Percentiles rank a stretch among this genome's conserved stretches.
Conservation (phyloP, 2,888 invertebrate species). For the Mythimna albipuncta region DNA sequence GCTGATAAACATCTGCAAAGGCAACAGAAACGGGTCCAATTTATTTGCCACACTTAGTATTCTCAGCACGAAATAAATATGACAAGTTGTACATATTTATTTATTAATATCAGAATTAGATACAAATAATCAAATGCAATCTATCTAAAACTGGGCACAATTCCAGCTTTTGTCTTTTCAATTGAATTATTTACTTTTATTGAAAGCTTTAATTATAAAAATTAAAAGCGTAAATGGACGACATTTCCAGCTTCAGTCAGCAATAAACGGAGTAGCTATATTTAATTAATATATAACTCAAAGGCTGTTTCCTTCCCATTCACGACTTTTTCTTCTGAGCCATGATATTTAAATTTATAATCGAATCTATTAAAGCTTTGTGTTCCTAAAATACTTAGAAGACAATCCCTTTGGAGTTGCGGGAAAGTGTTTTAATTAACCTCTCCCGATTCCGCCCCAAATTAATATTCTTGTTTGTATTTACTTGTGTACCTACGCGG, state of each 20-base stretch:
- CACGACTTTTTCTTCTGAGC: conserved; percentile 62
- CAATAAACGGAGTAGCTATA: conserved; percentile 13
- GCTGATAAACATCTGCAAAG: conserved; percentile 10
- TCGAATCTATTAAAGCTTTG: conserved; percentile 66
- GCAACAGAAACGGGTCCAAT: not conserved
- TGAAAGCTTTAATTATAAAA: conserved; percentile 6
- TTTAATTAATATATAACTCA: conserved; percentile 25
- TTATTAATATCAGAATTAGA: conserved; percentile 14
- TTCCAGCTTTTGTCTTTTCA: not conserved
- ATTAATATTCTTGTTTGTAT: conserved; percentile 58
- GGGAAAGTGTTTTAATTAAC: conserved; percentile 63
- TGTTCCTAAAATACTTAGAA: conserved; percentile 60
- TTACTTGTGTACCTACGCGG: conserved; percentile 25
- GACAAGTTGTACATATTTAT: conserved; percentile 17
- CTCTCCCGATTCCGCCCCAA: conserved; percentile 36
- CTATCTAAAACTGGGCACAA: conserved; percentile 1
- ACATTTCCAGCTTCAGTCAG: not conserved
- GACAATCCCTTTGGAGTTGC: conserved; percentile 56
- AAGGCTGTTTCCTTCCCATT: conserved; percentile 39
- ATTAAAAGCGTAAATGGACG: not conserved
- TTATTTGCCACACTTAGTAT: conserved; percentile 5
- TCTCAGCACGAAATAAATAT: not conserved
- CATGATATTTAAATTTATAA: conserved; percentile 68
- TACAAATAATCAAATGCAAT: conserved; percentile 1
- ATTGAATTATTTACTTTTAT: not conserved